A percentile compares a stretch with the other conserved stretches of the same genome.
Conservation (phyloP, 1,140 invertebrate species). For the Pararge aegeria region DNA sequence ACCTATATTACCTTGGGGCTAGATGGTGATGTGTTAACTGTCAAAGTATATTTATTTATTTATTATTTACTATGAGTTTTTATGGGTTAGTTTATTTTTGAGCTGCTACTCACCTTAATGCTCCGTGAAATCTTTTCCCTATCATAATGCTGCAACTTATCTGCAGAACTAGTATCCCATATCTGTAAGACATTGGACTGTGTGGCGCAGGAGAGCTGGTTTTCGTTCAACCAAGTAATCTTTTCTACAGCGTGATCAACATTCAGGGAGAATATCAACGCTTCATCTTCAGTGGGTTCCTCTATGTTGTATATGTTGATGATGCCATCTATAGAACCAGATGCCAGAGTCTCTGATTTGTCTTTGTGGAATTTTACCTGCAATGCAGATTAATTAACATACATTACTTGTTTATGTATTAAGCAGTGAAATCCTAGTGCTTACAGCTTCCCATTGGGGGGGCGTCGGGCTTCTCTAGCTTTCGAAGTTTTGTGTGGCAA, state of each 20-base stretch:
- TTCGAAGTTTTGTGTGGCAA: no score
- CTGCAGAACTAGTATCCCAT: constrained; percentile 84
- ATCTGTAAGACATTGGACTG: constrained; percentile 86
- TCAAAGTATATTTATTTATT: no score
- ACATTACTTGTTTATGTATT: no score
- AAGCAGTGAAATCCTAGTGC: no score
- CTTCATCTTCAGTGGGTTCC: constrained; percentile 89
- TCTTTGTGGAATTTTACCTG: constrained; percentile 88
- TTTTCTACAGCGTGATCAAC: constrained; percentile 89
- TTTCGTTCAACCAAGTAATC: constrained; percentile 79
- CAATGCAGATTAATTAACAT: constrained; percentile 23
- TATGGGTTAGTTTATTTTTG: no score
- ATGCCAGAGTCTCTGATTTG: constrained; percentile 85
- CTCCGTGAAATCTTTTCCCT: constrained; percentile 79
- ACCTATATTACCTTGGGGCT: no score
- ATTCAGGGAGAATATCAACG: constrained; percentile 89
- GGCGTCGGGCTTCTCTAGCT: no score
- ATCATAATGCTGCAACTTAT: constrained; percentile 79
- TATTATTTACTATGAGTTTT: no score
- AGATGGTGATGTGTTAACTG: no score
- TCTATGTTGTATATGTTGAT: constrained; percentile 92
- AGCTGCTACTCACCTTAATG: constrained; percentile 49
- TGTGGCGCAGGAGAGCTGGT: constrained; percentile 83
- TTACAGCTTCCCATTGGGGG: no score
- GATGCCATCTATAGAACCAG: constrained; percentile 91